Conservation (phyloP, 2,888 invertebrate genomes). For the Folsomia manolachei region DNA sequence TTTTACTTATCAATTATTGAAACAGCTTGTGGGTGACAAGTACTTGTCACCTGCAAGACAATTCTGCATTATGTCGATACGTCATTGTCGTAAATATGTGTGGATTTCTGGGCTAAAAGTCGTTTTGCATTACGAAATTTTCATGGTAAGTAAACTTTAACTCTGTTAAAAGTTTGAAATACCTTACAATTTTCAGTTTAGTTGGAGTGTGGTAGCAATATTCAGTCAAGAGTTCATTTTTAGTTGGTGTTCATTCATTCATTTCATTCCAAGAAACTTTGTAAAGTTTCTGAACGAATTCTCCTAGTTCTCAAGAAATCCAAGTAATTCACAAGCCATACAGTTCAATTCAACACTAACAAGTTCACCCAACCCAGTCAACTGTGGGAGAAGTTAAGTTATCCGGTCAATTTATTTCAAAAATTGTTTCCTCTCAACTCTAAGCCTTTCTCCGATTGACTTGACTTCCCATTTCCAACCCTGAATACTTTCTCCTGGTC, state of each 20-base stretch:
- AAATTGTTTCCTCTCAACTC: constrained; percentile 18
- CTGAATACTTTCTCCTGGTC: too few species aligned
- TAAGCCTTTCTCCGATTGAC: constrained; percentile 10
- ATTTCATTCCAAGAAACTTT: neutral
- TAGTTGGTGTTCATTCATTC: neutral
- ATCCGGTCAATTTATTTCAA: constrained; percentile 18
- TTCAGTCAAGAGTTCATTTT: neutral
- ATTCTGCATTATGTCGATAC: too few species aligned
- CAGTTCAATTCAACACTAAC: neutral
- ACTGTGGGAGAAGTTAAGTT: constrained; percentile 5
- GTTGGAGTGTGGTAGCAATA: neutral
- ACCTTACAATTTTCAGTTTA: neutral
- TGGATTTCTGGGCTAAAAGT: too few species aligned
- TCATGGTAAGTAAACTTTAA: neutral
- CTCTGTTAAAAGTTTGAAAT: neutral
- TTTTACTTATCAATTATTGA: too few species aligned
- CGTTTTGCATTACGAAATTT: too few species aligned
- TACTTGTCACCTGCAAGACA: too few species aligned
- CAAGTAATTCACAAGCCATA: too few species aligned
- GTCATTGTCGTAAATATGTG: too few species aligned
- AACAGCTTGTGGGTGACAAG: too few species aligned
- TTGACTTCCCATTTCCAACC: neutral
- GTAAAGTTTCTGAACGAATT: neutral
- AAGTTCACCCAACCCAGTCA: neutral
- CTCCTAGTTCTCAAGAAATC: neutral